Base-by-base conservation (phyloP, 2,888 invertebrate species). In the Coenonympha glycerion region DNA sequence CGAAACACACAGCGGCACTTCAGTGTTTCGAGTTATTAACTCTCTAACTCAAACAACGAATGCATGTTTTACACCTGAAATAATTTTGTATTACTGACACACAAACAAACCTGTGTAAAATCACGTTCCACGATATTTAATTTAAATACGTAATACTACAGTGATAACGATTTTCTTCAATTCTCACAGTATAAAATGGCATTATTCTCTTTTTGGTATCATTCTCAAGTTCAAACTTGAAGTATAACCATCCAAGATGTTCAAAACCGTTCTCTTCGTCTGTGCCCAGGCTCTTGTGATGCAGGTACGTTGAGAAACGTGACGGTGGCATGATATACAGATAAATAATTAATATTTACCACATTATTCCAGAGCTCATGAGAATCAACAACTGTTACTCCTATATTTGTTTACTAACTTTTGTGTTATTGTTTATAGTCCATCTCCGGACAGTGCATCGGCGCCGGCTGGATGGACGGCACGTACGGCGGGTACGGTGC, bases 211-310 rank as follows among this genome's bases (percentile, higher is more conserved):
- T 24, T 8, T 15, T n/a, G 2, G 18, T 11, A 30, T 1, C 19
- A 41, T 30, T 41, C 41, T 41, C 28, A 28, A 30, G 11, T 28
- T 13, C 5, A 3, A n/a, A 11, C 6, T 18, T 9, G 22, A 49
- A 34, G 36, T 16, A 34, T 16, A 9, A 34, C 45, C 15, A 45
- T 34, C 11, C 30, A 47, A 47, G 36, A 53, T 53, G 53, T 19
- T 33, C 13, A 58, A 45, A 53, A 18, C 37, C 13, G 24, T 51
- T n/a, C 44, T 59, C 3, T 19, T 47, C 11, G 42, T 44, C 30
- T 55, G 55, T 44, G 55, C 55, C 37, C 53, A 50, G 50, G 50
- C 21, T 6, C 11, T 54, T 28, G 40, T 57, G 9, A 41, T 57
- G 6, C 45, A 51, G 51, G 54, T 54, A 45, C 47, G 22, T 11